phyloP scores from a whole-genome alignment of 64 coral and sea anemone species.

The Montipora capricornis region DNA sequence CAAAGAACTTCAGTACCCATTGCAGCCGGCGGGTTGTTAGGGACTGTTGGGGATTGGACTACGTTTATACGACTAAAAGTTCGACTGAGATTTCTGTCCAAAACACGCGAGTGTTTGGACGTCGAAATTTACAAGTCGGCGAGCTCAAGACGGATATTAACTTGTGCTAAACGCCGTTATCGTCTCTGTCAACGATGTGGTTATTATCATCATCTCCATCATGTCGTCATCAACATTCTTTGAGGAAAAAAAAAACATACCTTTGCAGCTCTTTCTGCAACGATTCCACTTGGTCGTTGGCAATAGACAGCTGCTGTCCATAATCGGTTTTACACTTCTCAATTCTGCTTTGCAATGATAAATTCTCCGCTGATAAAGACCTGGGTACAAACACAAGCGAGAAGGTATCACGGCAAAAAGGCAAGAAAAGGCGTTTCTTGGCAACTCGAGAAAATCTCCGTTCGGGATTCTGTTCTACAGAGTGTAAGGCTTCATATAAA shows the following conservation, averaged over 20 bases:
- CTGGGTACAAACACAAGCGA: slow-evolving; percentile 25
- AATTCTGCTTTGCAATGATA: slow-evolving; percentile 56
- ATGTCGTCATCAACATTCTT: not conserved
- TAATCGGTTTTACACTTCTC: slow-evolving; percentile 56
- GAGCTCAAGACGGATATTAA: too few species aligned
- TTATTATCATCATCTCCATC: too few species aligned
- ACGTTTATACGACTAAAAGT: too few species aligned
- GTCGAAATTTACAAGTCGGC: too few species aligned
- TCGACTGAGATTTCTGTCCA: too few species aligned
- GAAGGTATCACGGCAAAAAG: not conserved
- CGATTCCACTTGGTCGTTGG: slow-evolving; percentile 47
- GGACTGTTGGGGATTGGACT: too few species aligned
- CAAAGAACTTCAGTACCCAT: too few species aligned
- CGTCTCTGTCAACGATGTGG: too few species aligned
- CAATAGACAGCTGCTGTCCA: slow-evolving; percentile 59
- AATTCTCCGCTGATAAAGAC: slow-evolving; percentile 64
- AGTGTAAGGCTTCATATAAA: too few species aligned
- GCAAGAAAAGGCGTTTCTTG: not conserved
- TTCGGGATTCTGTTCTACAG: not conserved
- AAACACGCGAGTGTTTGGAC: too few species aligned
- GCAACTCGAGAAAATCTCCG: not conserved
- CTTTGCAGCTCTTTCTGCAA: slow-evolving; percentile 69
- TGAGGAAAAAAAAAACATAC: not conserved
- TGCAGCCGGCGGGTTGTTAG: too few species aligned
- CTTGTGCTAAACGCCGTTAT: too few species aligned